Evolutionary conservation across 1,140 invertebrate species (phyloP), one percentile per base, ranked within the genome.

Genomic region (Nylanderia fulva): DNA sequence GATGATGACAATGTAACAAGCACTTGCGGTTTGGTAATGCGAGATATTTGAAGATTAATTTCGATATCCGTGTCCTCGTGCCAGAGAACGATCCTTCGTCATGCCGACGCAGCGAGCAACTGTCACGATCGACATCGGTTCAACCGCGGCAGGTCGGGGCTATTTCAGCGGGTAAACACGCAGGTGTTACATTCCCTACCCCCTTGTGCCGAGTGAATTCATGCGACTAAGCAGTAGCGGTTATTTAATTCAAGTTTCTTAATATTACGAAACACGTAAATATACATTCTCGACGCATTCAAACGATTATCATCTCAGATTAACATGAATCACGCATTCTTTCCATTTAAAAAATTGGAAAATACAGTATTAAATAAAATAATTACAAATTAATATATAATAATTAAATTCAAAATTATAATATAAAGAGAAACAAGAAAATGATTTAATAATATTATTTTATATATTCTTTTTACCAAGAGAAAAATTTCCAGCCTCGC

Each of bases 101-200:
- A 39, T 83, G 63, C 80, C 71, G 77, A 77, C 64, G 52, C 87
- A 76, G 76, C 58, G 80, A 74, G 58, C 86, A 85, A 92, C 91
- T 92, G 92, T 91, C 91, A 88, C 86, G 90, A 85, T 85, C 87
- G 63, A 88, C 76, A 84, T 85, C 36, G 82, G 54, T 21, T 61
- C 58, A 39, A 21, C 54, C 77, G 54, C 75, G 61, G 58, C 27
- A 77, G 60, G 61, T 83, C 66, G 74, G 87, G 90, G 86, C 29
- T 91, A 87, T 68, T 90, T 71, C 87, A 56, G 58, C 63, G 71
- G 56, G 56, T 90, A 91, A 85, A 88, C 82, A 86, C 87, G 90
- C 92, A 92, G 91, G 90, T 92, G 92, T 91, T 91, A 64, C 72
- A 72, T 61, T 86, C 56, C 74, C 88, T 90, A 74, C 76, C 58